Conservation (phyloP, 2,797 vertebrate species). For the Tauraco hartlaubi region DNA sequence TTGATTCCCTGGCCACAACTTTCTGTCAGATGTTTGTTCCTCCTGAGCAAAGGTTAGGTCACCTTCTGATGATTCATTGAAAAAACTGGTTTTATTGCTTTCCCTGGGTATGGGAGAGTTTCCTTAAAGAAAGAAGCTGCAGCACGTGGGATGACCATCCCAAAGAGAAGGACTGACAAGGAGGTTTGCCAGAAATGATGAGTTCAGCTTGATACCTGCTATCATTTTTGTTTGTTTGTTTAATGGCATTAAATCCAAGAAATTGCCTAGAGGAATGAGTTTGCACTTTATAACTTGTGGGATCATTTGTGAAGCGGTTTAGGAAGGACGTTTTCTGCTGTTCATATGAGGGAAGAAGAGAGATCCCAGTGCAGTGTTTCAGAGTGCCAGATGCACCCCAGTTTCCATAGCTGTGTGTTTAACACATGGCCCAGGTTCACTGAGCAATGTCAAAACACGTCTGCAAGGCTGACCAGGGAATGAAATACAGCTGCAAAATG, state of each 20-base stretch:
- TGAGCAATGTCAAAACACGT: not conserved
- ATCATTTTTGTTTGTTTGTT: not conserved
- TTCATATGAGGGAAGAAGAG: not conserved
- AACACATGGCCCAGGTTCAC: not conserved
- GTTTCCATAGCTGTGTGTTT: not conserved
- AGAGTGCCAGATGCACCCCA: not conserved
- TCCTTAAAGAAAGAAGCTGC: not conserved
- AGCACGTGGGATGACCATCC: not conserved
- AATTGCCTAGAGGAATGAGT: not conserved
- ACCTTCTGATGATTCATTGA: not conserved
- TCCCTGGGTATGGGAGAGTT: not conserved
- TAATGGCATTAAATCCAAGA: not conserved
- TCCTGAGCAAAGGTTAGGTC: slow-evolving; percentile 49
- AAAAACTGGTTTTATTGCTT: slow-evolving; percentile 46
- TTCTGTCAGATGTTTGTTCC: slow-evolving; percentile 15
- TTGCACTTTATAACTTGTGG: not conserved
- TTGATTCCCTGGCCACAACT: not conserved
- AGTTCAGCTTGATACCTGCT: not conserved
- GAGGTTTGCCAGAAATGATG: not conserved
- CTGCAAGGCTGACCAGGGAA: not conserved
- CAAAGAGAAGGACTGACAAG: not conserved
- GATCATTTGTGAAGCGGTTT: not conserved
- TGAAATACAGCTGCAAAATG: not conserved
- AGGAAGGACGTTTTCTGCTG: not conserved
- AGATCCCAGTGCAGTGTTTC: not conserved